These are phyloP conservation scores for Manduca sexta DNA, from an alignment of 1,140 invertebrate genomes.

Conservation along the genomic window DNA sequence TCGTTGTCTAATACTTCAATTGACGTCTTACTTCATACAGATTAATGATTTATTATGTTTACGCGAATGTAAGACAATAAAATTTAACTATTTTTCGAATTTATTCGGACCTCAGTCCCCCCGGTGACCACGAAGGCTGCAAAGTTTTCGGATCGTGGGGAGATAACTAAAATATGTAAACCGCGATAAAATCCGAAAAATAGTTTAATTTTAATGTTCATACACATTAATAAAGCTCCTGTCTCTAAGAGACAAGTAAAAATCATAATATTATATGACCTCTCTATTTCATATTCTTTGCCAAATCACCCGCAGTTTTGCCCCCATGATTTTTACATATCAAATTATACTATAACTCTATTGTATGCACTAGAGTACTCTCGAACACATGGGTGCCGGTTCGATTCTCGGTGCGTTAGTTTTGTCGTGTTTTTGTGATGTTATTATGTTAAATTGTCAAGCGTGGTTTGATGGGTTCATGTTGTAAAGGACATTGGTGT, in stretches of 20 bases:
- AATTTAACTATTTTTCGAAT: too few species aligned
- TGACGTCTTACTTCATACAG: too few species aligned
- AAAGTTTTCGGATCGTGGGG: too few species aligned
- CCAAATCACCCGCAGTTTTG: constrained; percentile 2
- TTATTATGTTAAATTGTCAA: constrained; percentile 14
- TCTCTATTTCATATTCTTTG: neutral
- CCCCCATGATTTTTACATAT: constrained; percentile 49
- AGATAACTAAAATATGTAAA: too few species aligned
- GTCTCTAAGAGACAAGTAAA: neutral
- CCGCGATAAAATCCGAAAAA: too few species aligned
- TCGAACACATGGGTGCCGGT: constrained; percentile 61
- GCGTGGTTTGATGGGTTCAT: constrained; percentile 18
- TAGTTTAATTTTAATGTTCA: too few species aligned
- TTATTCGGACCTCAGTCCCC: too few species aligned
- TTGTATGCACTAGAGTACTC: constrained; percentile 46
- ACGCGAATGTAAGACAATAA: too few species aligned
- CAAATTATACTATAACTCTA: constrained; percentile 42
- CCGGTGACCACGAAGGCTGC: too few species aligned
- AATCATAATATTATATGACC: neutral
- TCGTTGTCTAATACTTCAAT: too few species aligned
- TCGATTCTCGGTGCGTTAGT: constrained; percentile 58
- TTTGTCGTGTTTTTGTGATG: constrained; percentile 50
- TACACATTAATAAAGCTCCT: too few species aligned
- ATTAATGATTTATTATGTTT: too few species aligned
- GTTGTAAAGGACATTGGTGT: constrained; percentile 14